A percentile compares a stretch with the other conserved stretches of the same genome.
Evolutionary conservation across 2,888 invertebrate genomes (phyloP).

Genomic region (Amphiduros pacificus): DNA sequence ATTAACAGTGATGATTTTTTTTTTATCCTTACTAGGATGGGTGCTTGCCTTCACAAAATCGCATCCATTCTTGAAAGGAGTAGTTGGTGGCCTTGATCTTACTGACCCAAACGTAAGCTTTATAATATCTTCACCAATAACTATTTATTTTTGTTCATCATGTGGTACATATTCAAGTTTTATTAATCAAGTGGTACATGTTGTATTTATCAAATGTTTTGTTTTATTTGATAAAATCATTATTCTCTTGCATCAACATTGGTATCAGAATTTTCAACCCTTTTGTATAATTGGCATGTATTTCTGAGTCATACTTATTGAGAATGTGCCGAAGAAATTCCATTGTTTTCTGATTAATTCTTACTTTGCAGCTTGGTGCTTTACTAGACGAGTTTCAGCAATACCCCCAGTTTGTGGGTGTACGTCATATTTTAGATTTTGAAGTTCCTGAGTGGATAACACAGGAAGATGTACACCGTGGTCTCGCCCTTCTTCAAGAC

Average conservation of each 20-base stretch:
- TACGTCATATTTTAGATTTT: slow-evolving; percentile 12
- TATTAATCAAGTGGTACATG: too few species aligned
- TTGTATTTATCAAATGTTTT: too few species aligned
- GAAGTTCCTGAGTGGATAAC: slow-evolving; percentile 9
- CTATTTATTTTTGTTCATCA: too few species aligned
- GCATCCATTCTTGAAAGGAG: slow-evolving; percentile 36
- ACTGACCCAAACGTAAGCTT: slow-evolving; percentile 32
- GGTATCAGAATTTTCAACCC: too few species aligned
- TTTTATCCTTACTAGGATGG: slow-evolving; percentile 34
- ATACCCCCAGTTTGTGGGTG: slow-evolving; percentile 7
- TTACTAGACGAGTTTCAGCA: slow-evolving; percentile 18
- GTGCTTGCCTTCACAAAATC: slow-evolving; percentile 33
- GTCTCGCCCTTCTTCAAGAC: slow-evolving; percentile 34
- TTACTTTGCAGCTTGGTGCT: slow-evolving; percentile 17
- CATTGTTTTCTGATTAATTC: neutral
- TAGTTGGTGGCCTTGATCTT: slow-evolving; percentile 39
- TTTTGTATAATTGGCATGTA: too few species aligned
- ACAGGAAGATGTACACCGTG: slow-evolving; percentile 17
- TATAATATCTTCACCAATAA: too few species aligned
- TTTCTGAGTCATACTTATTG: neutral
- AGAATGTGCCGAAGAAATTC: neutral
- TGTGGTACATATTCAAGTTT: too few species aligned
- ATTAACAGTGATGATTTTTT: too few species aligned
- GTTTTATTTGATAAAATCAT: too few species aligned
- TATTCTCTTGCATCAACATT: too few species aligned